phyloP scores from a whole-genome alignment of 2,888 invertebrate species.

The Melikaiella ostensackeni region DNA sequence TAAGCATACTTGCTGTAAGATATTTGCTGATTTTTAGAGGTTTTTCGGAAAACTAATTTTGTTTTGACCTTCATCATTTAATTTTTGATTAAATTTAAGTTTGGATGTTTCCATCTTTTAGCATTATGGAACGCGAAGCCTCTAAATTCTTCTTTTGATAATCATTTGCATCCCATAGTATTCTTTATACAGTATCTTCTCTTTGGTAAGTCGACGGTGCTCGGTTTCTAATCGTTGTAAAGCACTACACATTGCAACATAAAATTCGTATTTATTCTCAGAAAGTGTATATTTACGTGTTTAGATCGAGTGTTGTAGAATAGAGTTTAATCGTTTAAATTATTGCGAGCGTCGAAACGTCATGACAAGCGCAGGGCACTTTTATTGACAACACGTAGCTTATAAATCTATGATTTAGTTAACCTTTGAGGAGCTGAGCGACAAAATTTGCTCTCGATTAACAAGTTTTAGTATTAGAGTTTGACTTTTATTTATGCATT shows the following conservation, averaged over 20 bases:
- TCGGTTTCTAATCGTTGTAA: slow-evolving; percentile 18
- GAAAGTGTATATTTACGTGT: slow-evolving; percentile 35
- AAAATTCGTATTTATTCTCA: slow-evolving; percentile 29
- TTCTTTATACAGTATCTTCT: not conserved
- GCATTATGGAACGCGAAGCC: not conserved
- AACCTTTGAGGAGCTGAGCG: slow-evolving; percentile 18
- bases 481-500: slow-evolving; percentile 13
- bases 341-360: slow-evolving; percentile 27
- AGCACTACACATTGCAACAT: slow-evolving; percentile 31
- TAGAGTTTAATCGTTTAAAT: slow-evolving; percentile 27
- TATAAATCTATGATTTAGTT: slow-evolving; percentile 3
- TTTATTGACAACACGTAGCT: slow-evolving; percentile 27
- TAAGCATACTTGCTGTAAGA: not conserved
- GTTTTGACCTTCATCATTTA: too few relatives aligned
- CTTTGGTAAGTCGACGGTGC: slow-evolving; percentile 17
- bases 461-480: not conserved
- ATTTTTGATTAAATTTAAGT: not conserved
- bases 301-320: slow-evolving; percentile 37
- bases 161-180: not conserved
- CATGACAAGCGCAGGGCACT: slow-evolving; percentile 38
- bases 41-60: not conserved
- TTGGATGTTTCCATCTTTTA: too few relatives aligned
- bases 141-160: not conserved
- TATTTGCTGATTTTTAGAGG: not conserved
- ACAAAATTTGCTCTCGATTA: slow-evolving; percentile 8